Base-by-base conservation (phyloP, 2,888 invertebrate species). In the Protonemura montana region DNA sequence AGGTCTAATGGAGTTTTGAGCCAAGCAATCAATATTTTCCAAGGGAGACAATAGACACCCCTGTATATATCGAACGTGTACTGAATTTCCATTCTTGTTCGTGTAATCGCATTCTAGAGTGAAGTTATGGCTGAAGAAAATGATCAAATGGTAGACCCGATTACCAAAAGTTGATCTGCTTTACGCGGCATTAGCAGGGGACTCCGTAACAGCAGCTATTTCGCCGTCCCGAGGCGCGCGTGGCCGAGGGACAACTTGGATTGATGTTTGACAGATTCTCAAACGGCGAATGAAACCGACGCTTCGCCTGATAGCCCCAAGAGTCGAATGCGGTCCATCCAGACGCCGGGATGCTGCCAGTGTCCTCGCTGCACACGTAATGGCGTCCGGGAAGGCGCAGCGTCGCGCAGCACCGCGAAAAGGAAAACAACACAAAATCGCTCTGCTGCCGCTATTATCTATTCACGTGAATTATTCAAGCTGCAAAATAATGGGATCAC, bases 1-100 rank as follows among this genome's bases (percentile, higher is more conserved):
- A 87, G 88, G 88, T 86, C 90, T 92, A 92, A 92, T 92, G 91
- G 92, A 90, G 90, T 91, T 92, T 92, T 92, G 92, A 92, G 92
- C 92, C 87, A 83, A 83, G 87, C 87, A 87, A 87, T 87, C 87
- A 87, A 87, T 87, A 87, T 87, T 80, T 87, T 86, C 86, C 81
- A 27, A 85, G 85, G 81, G 81, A 30, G 78, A 85, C 41, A 42
- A 85, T 76, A 41, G 28, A 21, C 83, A 26, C 26, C 41, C 83
- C 85, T 41, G 28, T 85, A 35, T 80, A 81, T 85, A 42, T 85
- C 16, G 76, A 30, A 82, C 29, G 76, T 25, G 86, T 27, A 42
- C 28, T 13, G 13, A 85, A 42, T 27, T 59, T 21, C 59, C 59
- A 21, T 21, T 21, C 59, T 59, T 59, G 59, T 59, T 59, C 59